Evolutionary conservation across 2,113 vertebrate species (phyloP), one percentile per base, ranked within the genome.

Genomic region (Calypte anna): DNA sequence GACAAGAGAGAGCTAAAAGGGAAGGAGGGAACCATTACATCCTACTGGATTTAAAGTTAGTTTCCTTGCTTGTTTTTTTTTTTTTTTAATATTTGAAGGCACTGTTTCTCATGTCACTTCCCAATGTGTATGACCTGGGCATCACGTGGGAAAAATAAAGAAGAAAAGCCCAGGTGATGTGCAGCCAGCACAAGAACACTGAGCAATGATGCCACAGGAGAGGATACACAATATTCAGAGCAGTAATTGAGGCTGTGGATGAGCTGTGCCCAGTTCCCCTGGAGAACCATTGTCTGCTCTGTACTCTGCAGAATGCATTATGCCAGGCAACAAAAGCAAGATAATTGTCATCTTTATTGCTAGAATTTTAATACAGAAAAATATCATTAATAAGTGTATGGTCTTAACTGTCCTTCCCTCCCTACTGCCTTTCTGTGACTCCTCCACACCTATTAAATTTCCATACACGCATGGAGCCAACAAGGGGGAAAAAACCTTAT

Each of bases 311-410:
- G 63, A 87, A 73, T 43, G 16, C 55, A 19, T 63, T 81, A 66
- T 75, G 51, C 28, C 59, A 61, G 63, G 59, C 59, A 94, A 84
- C n/a, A 87, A 62, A 93, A 86, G 36, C 51, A 61, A 74, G 64
- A 91, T 63, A 90, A 59, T 28, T 5, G 2, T 85, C 69, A 69
- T 59, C 54, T 82, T 88, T 77, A 76, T 55, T 55, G 59, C 46
- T 51, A 53, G 46, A 90, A 94, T 55, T 92, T 58, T 63, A 89
- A 77, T 66, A 40, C 15, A 82, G 59, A 77, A 85, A 91, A 86
- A 89, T 48, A 12, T 51, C 10, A 17, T 90, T 82, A 90, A 70
- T 62, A 77, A 68, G 24, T 58, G 15, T 28, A 46, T 57, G 62
- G 28, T 74, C 20, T 80, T 43, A 70, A 57, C 48, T 55, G 36